Evolutionary conservation across 1,140 invertebrate species (phyloP).

Genomic region (Drosophila pectinifera): DNA sequence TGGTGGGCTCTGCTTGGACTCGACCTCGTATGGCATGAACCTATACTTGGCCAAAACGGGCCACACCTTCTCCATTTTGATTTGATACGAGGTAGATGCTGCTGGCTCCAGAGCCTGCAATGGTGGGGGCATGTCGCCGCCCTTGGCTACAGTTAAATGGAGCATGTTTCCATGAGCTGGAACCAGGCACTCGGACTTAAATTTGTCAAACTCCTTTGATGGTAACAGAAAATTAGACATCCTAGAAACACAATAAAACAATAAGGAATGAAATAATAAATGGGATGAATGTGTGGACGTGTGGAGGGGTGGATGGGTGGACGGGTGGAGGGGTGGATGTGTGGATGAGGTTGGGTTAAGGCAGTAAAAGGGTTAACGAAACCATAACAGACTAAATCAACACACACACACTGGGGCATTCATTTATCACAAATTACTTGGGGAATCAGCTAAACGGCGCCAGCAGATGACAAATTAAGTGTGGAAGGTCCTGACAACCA

Average conservation of each 20-base stretch:
- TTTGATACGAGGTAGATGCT: too few species aligned
- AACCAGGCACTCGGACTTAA: background rate
- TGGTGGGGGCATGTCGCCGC: too few species aligned
- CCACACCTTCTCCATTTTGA: too few species aligned
- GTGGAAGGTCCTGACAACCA: constrained; percentile 32
- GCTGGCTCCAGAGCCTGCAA: too few species aligned
- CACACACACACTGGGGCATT: constrained; percentile 21
- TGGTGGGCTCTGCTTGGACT: too few species aligned
- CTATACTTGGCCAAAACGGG: too few species aligned
- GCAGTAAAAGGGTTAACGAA: background rate
- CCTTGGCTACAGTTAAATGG: too few species aligned
- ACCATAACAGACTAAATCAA: constrained; percentile 5
- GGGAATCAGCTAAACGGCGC: constrained; percentile 46
- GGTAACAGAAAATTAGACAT: background rate
- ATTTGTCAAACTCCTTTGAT: background rate
- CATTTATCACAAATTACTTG: constrained; percentile 61
- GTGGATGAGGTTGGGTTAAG: background rate
- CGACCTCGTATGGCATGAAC: too few species aligned
- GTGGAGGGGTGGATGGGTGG: too few species aligned
- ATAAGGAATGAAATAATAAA: constrained; percentile 2
- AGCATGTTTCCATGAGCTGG: too few species aligned
- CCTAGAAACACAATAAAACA: background rate
- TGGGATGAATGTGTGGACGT: background rate
- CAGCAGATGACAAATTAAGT: constrained; percentile 56
- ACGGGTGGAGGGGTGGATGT: too few species aligned